These are phyloP conservation scores for Agelaius tricolor DNA, from an alignment of 2,113 vertebrate genomes.

Conservation along the genomic window DNA sequence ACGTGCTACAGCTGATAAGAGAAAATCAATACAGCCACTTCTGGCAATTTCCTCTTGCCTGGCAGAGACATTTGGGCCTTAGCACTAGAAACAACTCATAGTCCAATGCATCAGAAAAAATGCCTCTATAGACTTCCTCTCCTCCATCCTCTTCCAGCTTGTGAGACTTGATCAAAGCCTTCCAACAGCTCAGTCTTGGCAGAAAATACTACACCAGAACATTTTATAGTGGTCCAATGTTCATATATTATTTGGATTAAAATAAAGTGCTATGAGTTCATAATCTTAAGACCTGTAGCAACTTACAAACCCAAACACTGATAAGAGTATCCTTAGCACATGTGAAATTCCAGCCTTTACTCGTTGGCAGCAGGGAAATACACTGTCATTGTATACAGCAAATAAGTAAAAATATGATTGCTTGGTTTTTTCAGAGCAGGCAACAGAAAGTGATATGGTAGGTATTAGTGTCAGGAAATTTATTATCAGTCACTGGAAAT, in stretches of 20 bases:
- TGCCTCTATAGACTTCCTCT: background rate
- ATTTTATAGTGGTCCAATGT: background rate
- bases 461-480: background rate
- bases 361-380: background rate
- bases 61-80: background rate
- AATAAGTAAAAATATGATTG: background rate
- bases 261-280: background rate
- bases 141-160: background rate
- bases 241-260: background rate
- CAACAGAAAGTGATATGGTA: background rate
- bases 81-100: background rate
- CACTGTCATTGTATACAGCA: background rate
- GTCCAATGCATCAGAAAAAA: background rate
- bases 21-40: background rate
- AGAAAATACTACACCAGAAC: background rate
- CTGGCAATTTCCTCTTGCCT: background rate
- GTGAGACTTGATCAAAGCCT: background rate
- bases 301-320: background rate
- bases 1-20: accelerated
- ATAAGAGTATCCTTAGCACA: background rate
- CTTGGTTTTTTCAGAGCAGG: background rate
- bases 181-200: background rate
- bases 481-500: background rate
- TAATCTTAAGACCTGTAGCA: background rate
- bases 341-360: background rate